Evolutionary conservation across 2,888 invertebrate genomes (phyloP), one percentile per base, ranked within the genome.

Genomic region (Leptopilina myrica): DNA sequence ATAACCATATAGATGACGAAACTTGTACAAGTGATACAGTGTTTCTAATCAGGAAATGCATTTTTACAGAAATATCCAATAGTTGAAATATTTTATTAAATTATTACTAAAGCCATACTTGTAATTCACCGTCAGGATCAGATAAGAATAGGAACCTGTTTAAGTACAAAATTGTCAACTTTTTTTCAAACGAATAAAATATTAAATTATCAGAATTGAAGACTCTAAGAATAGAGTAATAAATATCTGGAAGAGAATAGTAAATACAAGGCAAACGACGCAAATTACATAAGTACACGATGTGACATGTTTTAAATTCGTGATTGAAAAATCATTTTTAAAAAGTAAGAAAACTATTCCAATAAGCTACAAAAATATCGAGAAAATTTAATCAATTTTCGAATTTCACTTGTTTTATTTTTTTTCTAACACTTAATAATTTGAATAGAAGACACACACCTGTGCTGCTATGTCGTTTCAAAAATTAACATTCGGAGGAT

Each of bases 221-320:
- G 33, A 69, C 20, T 69, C 14, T 14, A 66, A 49, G 14, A 53
- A 49, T 67, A 46, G 20, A 4, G 53, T 69, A 20, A 69, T 69
- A 20, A 7, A 20, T 14, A 69, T 26, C 20, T 20, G 43, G 15
- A 69, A 69, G 20, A 69, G 69, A 73, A 73, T 56, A 56, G 40
- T n/a, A 56, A 56, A 73, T 33, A 59, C 56, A 73, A 73, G 69
- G 69, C 69, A 56, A 73, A 33, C 69, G 56, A 56, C 69, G 20
- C 49, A 53, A 14, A 73, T 73, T 73, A 53, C 53, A 73, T 73
- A 73, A 73, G 26, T 73, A 73, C 20, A 20, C 20, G 20, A 53
- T 73, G 33, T 53, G 15, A 20, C 6, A 59, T 1, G 15, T n/a
- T 59, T 15, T 15, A 59, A 59, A 15, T 59, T 59, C 6, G 33